Evolutionary conservation across 2,797 vertebrate species (phyloP).

Genomic region (Melanotaenia boesemani): DNA sequence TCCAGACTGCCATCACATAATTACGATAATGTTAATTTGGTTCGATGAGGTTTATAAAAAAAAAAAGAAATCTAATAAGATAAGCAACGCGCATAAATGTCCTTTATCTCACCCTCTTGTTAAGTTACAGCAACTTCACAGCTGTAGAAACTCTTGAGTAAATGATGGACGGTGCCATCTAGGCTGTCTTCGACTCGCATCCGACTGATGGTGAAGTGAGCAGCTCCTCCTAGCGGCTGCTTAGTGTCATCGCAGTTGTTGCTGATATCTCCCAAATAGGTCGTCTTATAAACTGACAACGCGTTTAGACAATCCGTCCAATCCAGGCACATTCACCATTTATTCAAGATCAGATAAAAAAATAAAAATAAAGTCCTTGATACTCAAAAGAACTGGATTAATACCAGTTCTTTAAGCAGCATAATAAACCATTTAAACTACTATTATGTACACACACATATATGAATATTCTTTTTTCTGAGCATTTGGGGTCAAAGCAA

Average conservation of each 20-base stretch:
- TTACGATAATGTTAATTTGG: background rate
- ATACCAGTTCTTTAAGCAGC: no score
- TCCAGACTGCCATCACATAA: background rate
- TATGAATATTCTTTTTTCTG: no score
- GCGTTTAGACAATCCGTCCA: no score
- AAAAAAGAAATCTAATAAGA: background rate
- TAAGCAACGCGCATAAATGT: no score
- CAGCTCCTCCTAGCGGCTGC: slow-evolving; percentile 18
- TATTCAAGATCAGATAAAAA: no score
- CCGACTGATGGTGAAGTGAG: background rate
- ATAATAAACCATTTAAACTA: no score
- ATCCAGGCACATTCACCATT: no score
- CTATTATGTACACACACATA: no score
- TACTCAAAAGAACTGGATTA: no score
- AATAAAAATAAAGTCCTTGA: no score
- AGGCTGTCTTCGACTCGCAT: slow-evolving; percentile 6
- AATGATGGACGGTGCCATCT: slow-evolving; percentile 13
- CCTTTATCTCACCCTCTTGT: background rate
- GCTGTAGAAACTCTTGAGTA: slow-evolving; percentile 17
- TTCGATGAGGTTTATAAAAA: background rate
- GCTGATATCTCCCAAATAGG: no score
- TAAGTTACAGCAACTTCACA: slow-evolving; percentile 7
- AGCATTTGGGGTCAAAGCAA: no score
- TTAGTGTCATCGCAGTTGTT: background rate
- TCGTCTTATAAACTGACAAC: background rate